Evolutionary conservation across 2,113 vertebrate species (phyloP).

Genomic region (Scolopax mira): DNA sequence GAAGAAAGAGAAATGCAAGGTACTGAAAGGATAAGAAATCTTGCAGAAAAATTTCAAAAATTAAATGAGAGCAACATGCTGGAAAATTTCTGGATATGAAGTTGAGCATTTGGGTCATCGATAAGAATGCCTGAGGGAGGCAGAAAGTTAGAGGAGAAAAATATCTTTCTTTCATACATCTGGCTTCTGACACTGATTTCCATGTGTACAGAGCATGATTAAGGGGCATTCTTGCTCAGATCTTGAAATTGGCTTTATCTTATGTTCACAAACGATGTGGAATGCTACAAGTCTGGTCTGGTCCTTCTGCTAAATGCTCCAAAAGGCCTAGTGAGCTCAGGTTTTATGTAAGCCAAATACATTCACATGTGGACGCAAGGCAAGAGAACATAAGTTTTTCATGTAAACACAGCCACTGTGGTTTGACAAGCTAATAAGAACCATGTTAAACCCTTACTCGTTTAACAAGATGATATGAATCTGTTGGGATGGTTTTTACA

Average conservation of each 20-base stretch:
- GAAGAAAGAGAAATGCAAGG: neutral
- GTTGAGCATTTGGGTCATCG: constrained; percentile 30
- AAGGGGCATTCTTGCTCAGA: constrained; percentile 59
- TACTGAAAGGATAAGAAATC: neutral
- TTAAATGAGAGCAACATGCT: neutral
- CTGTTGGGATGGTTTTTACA: neutral
- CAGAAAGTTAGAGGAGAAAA: constrained; percentile 38
- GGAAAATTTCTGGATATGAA: constrained; percentile 35
- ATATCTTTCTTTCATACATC: constrained; percentile 18
- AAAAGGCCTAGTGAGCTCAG: neutral
- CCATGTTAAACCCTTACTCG: constrained; percentile 1
- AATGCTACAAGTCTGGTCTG: constrained; percentile 65
- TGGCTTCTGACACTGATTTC: constrained; percentile 40
- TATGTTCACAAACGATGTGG: constrained; percentile 38
- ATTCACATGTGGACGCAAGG: constrained; percentile 27
- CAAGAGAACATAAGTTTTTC: constrained; percentile 35
- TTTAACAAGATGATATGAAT: constrained; percentile 20
- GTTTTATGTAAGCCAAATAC: constrained; percentile 37
- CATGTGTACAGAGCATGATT: constrained; percentile 13
- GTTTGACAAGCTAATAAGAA: constrained; percentile 50
- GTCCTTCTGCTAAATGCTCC: constrained; percentile 14
- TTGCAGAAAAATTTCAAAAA: neutral
- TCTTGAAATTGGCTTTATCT: constrained; percentile 54
- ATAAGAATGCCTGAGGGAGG: neutral
- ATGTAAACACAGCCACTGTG: constrained; percentile 49